phyloP scores from a whole-genome alignment of 2,888 invertebrate genomes.

The Pemphredon lugubris region DNA sequence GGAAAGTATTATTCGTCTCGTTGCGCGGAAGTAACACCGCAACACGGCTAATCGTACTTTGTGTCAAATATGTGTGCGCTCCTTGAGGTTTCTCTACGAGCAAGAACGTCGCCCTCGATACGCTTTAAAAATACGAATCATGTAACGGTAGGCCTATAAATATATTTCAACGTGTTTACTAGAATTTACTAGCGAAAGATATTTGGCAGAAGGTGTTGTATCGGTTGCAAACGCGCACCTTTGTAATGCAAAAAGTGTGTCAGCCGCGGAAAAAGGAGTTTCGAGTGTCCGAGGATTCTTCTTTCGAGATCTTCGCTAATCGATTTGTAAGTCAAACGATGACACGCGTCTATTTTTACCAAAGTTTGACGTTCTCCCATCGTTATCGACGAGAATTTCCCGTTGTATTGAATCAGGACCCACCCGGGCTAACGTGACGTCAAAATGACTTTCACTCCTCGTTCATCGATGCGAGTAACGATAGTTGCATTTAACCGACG shows the following conservation, averaged over 20 bases:
- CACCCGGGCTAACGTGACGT: too few species aligned
- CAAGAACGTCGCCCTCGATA: slow-evolving; percentile 1
- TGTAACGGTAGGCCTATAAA: neutral
- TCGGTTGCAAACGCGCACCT: neutral
- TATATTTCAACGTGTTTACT: neutral
- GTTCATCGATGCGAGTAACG: too few species aligned
- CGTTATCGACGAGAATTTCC: too few species aligned
- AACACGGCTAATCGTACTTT: neutral
- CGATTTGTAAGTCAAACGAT: too few species aligned
- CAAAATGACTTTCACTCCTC: too few species aligned
- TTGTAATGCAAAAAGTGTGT: too few species aligned
- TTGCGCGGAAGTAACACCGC: slow-evolving; percentile 28
- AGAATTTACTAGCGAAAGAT: slow-evolving; percentile 1
- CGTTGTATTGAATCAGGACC: too few species aligned
- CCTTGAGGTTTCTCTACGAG: neutral
- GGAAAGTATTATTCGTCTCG: slow-evolving; percentile 39
- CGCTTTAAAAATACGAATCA: slow-evolving; percentile 10
- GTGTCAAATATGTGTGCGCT: neutral
- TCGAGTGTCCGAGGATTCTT: too few species aligned
- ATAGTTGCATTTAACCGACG: neutral
- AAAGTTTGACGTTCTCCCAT: too few species aligned
- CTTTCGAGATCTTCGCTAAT: too few species aligned
- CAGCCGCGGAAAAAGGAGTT: too few species aligned
- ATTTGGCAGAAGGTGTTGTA: neutral
- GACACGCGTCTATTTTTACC: too few species aligned